Percentiles rank a stretch among this genome's conserved stretches.
These are phyloP conservation scores for Andrena fulva DNA, from an alignment of 2,888 invertebrate genomes.

Conservation along the genomic window DNA sequence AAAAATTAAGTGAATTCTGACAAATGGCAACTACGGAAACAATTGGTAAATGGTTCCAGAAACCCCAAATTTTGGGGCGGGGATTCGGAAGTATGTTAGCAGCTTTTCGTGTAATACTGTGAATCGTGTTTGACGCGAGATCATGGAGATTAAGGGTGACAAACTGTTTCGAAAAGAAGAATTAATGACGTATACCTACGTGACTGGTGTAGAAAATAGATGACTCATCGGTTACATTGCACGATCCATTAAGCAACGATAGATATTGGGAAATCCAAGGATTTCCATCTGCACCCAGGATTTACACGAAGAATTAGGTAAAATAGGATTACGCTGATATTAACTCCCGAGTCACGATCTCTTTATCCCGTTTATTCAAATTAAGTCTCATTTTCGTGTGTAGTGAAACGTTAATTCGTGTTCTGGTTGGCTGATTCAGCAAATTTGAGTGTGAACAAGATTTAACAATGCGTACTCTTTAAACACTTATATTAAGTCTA, in stretches of 20 bases:
- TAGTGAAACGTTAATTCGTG: neutral
- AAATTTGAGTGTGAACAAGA: neutral
- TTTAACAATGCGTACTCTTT: neutral
- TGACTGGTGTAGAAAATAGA: conserved; percentile 11
- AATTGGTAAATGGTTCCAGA: neutral
- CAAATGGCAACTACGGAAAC: neutral
- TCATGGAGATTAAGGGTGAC: neutral
- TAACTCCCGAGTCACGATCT: conserved; percentile 13
- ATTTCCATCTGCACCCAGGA: neutral
- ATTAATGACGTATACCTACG: neutral
- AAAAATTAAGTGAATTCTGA: neutral
- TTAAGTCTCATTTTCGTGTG: conserved; percentile 6
- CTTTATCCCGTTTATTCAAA: conserved; percentile 24
- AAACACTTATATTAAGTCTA: neutral
- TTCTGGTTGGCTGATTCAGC: neutral
- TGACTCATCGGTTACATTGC: conserved; percentile 4
- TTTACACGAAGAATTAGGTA: conserved; percentile 29
- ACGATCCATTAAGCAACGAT: conserved; percentile 7
- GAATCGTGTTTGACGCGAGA: neutral
- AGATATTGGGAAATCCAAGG: neutral
- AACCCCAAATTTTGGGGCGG: neutral
- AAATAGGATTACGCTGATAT: conserved; percentile 34
- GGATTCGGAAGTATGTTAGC: neutral
- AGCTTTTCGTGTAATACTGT: neutral
- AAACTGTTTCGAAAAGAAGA: neutral